Evolutionary conservation across 2,113 vertebrate species (phyloP).

Genomic region (Pollimyrus isidori): DNA sequence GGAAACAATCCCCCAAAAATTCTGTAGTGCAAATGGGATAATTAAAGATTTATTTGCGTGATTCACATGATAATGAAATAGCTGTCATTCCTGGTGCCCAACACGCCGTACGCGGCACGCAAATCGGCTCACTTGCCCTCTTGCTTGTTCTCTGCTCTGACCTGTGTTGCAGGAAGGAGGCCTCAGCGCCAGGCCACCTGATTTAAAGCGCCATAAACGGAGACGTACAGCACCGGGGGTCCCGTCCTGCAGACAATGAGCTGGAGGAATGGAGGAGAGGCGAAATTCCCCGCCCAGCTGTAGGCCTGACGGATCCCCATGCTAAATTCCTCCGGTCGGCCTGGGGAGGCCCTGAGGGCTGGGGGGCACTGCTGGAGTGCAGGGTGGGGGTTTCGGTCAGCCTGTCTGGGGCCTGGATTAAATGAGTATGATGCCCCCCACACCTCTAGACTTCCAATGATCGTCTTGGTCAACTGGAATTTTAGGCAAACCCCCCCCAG

Average conservation of each 20-base stretch:
- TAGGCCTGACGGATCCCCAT: conserved; percentile 50
- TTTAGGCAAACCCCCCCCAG: not conserved
- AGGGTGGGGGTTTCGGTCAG: conserved; percentile 30
- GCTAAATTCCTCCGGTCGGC: conserved; percentile 42
- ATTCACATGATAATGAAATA: not conserved
- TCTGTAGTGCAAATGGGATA: not conserved
- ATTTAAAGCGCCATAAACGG: conserved; percentile 57
- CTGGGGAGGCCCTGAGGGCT: conserved; percentile 26
- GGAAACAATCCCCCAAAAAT: not conserved
- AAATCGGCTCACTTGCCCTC: conserved; percentile 22
- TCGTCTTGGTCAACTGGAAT: conserved; percentile 31
- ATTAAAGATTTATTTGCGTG: conserved; percentile 10
- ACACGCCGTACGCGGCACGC: not conserved
- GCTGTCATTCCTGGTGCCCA: conserved; percentile 9
- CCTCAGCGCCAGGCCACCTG: conserved; percentile 33
- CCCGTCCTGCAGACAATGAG: conserved; percentile 23
- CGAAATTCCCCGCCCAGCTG: conserved; percentile 45
- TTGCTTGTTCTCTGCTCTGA: conserved; percentile 17
- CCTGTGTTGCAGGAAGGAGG: conserved; percentile 13
- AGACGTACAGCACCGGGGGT: conserved; percentile 45
- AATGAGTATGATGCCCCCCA: conserved; percentile 18
- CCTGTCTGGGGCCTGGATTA: conserved; percentile 34
- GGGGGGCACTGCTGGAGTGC: conserved; percentile 36
- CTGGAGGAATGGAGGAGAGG: conserved; percentile 46
- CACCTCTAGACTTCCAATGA: not conserved